These are phyloP conservation scores for Pristiophorus japonicus DNA, from an alignment of 2,113 vertebrate species.

Conservation along the genomic window DNA sequence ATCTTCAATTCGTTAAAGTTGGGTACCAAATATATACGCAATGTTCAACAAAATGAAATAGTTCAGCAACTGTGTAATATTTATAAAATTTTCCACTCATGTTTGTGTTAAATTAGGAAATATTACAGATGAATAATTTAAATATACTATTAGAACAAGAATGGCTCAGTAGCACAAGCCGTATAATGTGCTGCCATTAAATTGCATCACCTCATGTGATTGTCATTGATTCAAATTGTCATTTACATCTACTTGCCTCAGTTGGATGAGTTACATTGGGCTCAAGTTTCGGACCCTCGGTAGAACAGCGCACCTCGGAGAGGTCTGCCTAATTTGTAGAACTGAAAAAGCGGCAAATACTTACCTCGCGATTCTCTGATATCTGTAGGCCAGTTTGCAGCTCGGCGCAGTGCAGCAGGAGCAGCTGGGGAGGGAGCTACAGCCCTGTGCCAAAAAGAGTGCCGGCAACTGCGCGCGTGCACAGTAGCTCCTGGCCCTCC, in stretches of 20 bases:
- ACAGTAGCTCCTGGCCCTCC: no score
- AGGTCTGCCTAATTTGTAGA: no score
- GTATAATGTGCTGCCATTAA: not conserved
- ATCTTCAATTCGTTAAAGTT: not conserved
- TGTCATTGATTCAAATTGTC: not conserved
- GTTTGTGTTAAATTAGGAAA: not conserved
- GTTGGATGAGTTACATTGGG: not conserved
- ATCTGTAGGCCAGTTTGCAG: no score
- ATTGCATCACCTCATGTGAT: not conserved
- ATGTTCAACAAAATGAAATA: not conserved
- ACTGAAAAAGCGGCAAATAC: no score
- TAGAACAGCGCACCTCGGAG: no score
- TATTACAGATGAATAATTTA: not conserved
- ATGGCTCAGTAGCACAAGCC: not conserved
- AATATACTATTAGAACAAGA: not conserved
- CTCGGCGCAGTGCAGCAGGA: no score
- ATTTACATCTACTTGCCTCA: not conserved
- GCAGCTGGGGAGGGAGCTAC: no score
- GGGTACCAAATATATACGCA: not conserved
- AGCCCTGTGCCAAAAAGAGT: no score
- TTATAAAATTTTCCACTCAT: not conserved
- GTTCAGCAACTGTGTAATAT: not conserved
- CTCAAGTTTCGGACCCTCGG: no score
- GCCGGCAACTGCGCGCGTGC: no score
- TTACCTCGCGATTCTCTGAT: no score